Percentiles rank a stretch among this genome's conserved stretches.
These are phyloP conservation scores for Cantharis flavilabris DNA, from an alignment of 2,888 invertebrate genomes.

Conservation along the genomic window DNA sequence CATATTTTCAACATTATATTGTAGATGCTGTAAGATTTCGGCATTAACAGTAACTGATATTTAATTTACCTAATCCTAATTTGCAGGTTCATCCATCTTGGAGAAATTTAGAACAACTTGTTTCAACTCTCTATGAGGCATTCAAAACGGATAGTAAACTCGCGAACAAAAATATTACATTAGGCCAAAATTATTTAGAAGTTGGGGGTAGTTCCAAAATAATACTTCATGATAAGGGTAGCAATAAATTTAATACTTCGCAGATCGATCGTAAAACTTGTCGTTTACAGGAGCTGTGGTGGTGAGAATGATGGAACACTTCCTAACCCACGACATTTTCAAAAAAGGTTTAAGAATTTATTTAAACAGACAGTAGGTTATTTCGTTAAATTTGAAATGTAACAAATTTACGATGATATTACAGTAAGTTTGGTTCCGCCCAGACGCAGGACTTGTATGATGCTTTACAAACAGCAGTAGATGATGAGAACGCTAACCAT, in stretches of 20 bases:
- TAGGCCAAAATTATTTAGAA: background rate
- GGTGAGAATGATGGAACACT: conserved; percentile 5
- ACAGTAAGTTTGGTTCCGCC: conserved; percentile 31
- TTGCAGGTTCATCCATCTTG: conserved; percentile 45
- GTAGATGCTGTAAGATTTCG: conserved; percentile 33
- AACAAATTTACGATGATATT: background rate
- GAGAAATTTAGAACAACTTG: conserved; percentile 51
- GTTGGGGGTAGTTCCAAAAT: background rate
- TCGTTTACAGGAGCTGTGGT: background rate
- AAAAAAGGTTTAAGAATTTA: conserved; percentile 1
- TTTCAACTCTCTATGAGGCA: conserved; percentile 40
- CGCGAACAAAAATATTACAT: background rate
- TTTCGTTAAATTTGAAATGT: background rate
- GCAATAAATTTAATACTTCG: background rate
- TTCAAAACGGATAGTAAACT: background rate
- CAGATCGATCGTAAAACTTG: background rate
- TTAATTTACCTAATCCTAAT: no score
- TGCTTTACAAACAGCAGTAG: conserved; percentile 35
- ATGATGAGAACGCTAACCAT: background rate
- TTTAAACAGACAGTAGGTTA: background rate
- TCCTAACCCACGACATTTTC: conserved; percentile 5
- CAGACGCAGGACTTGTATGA: conserved; percentile 44
- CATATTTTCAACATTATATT: conserved; percentile 57
- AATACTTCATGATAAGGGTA: background rate
- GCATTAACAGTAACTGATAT: background rate